Percentiles rank a stretch among this genome's conserved stretches.
Conservation (phyloP, 2,888 invertebrate genomes). For the Mesochorus sp. region DNA sequence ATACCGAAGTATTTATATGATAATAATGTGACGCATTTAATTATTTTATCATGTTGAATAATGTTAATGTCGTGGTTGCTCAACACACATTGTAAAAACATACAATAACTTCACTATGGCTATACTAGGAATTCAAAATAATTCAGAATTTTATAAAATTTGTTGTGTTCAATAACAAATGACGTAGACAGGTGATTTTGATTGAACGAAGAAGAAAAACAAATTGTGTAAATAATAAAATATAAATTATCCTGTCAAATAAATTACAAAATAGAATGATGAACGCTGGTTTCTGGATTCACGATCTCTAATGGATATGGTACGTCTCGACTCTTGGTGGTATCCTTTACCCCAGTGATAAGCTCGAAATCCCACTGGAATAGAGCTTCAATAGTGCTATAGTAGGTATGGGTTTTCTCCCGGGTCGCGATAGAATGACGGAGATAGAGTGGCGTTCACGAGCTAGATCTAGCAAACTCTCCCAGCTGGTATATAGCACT, state of each 20-base stretch:
- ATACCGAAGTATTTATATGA: too few species aligned
- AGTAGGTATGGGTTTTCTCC: conserved; percentile 25
- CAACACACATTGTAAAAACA: too few species aligned
- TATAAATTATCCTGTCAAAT: conserved; percentile 16
- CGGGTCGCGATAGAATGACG: conserved; percentile 52
- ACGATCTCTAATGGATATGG: background rate
- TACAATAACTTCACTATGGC: too few species aligned
- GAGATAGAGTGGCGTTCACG: conserved; percentile 35
- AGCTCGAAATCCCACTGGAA: conserved; percentile 55
- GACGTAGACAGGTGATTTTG: too few species aligned
- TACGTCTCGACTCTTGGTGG: conserved; percentile 38
- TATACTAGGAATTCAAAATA: too few species aligned
- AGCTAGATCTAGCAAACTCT: conserved; percentile 50
- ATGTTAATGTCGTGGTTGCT: too few species aligned
- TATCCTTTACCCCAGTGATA: conserved; percentile 53
- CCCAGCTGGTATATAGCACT: conserved; percentile 20
- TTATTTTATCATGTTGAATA: too few species aligned
- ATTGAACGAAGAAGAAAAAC: background rate
- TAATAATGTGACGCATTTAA: too few species aligned
- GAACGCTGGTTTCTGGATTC: conserved; percentile 22
- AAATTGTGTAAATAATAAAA: background rate
- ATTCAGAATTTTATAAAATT: too few species aligned
- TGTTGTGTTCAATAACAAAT: too few species aligned
- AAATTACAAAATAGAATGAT: conserved; percentile 29
- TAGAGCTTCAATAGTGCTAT: conserved; percentile 48